Evolutionary conservation across 2,888 invertebrate species (phyloP).

Genomic region (Callosobruchus maculatus): DNA sequence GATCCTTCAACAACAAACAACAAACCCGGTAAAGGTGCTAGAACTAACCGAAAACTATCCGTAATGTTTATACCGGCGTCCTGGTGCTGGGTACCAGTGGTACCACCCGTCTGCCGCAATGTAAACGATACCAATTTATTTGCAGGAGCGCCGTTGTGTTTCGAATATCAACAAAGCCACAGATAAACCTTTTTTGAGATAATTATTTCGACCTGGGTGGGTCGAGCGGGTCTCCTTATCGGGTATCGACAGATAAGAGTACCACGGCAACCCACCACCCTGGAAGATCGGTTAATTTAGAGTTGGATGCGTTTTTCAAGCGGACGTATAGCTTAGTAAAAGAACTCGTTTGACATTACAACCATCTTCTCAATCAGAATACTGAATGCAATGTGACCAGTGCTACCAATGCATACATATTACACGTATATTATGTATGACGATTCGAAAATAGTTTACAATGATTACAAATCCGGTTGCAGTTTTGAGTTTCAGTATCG

Average conservation of each 20-base stretch:
- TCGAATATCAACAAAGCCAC: not conserved
- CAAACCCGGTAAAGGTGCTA: not conserved
- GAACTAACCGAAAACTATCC: not conserved
- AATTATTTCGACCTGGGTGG: slow-evolving; percentile 13
- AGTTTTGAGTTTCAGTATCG: too few species aligned
- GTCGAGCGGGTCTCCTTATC: slow-evolving; percentile 10
- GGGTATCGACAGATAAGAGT: slow-evolving; percentile 9
- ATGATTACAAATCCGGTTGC: too few species aligned
- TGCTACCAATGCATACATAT: too few species aligned
- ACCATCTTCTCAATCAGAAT: too few species aligned
- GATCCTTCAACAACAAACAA: not conserved
- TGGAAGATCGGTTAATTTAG: not conserved
- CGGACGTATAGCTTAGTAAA: too few species aligned
- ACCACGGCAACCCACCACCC: not conserved
- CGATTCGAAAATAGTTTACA: too few species aligned
- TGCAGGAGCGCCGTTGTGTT: not conserved
- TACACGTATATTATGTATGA: too few species aligned
- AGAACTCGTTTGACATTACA: too few species aligned
- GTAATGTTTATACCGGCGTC: not conserved
- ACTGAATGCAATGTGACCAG: too few species aligned
- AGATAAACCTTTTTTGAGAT: slow-evolving; percentile 9
- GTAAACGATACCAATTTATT: not conserved
- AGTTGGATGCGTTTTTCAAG: not conserved
- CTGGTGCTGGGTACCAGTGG: not conserved
- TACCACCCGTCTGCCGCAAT: not conserved